phyloP scores from a whole-genome alignment of 1,140 invertebrate genomes.

The Sitobion miscanthi region DNA sequence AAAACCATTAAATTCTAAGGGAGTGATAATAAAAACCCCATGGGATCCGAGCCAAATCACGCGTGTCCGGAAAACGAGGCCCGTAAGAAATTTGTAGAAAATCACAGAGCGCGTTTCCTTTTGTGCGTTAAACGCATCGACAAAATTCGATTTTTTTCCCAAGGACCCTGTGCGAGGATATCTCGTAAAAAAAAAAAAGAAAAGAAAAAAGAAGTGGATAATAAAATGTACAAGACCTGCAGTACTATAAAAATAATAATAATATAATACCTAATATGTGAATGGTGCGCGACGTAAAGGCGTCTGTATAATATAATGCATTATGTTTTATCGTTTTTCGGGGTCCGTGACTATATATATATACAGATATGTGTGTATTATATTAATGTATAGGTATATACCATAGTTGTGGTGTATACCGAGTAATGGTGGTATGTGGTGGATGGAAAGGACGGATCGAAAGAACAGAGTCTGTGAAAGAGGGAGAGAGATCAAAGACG shows the following conservation, averaged over 20 bases:
- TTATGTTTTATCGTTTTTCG: constrained; percentile 37
- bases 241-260: constrained; percentile 1
- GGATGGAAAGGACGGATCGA: neutral
- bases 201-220: neutral
- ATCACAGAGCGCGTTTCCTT: neutral
- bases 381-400: neutral
- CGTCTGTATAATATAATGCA: constrained; percentile 12
- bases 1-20: neutral
- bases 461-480: neutral
- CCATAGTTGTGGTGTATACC: neutral
- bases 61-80: constrained; percentile 37
- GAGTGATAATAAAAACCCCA: constrained; percentile 25
- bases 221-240: constrained; percentile 8
- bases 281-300: constrained; percentile 18
- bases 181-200: constrained; percentile 5
- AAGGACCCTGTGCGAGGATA: neutral
- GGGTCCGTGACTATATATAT: constrained; percentile 24
- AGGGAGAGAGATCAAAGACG: constrained; percentile 44
- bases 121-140: constrained; percentile 25
- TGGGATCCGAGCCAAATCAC: constrained; percentile 37
- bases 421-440: neutral
- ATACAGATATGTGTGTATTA: neutral
- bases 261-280: constrained; percentile 21
- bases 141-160: constrained; percentile 11
- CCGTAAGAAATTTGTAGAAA: constrained; percentile 27